phyloP scores from a whole-genome alignment of 2,797 vertebrate genomes.

The Hyperoplus lanceolatus region DNA sequence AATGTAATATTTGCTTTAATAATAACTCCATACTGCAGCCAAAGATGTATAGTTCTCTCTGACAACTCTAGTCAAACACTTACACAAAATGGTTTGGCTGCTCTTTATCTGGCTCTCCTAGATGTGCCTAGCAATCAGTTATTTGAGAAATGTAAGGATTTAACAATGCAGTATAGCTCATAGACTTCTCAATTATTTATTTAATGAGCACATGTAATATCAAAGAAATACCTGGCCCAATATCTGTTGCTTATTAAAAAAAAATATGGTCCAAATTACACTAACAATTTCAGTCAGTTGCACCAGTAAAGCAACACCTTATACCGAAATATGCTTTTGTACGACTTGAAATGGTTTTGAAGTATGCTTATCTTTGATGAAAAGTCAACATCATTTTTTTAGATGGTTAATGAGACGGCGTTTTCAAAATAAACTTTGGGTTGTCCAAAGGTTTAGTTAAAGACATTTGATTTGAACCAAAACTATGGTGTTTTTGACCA shows the following conservation, averaged over 20 bases:
- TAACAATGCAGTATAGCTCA: conserved; percentile 12
- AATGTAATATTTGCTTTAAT: conserved; percentile 35
- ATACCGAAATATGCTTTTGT: conserved; percentile 1
- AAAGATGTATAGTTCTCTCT: conserved; percentile 14
- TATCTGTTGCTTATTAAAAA: neutral
- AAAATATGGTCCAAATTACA: neutral
- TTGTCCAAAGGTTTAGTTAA: neutral
- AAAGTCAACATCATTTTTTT: neutral
- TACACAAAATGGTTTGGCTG: conserved; percentile 18
- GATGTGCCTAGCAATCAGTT: conserved; percentile 31
- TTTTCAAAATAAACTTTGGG: neutral
- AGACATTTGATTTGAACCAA: conserved; percentile 4
- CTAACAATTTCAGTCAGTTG: neutral
- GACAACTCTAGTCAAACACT: conserved; percentile 18
- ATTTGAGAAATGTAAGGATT: conserved; percentile 13
- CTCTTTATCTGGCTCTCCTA: conserved; percentile 19
- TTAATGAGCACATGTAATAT: conserved; percentile 23
- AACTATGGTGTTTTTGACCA: neutral
- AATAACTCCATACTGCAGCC: conserved; percentile 36
- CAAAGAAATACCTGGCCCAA: neutral
- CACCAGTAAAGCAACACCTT: neutral
- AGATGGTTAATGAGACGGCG: neutral
- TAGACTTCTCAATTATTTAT: conserved; percentile 10
- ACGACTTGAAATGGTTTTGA: neutral
- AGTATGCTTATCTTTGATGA: neutral